Evolutionary conservation across 2,113 vertebrate species (phyloP).

Genomic region (Otus sunia): DNA sequence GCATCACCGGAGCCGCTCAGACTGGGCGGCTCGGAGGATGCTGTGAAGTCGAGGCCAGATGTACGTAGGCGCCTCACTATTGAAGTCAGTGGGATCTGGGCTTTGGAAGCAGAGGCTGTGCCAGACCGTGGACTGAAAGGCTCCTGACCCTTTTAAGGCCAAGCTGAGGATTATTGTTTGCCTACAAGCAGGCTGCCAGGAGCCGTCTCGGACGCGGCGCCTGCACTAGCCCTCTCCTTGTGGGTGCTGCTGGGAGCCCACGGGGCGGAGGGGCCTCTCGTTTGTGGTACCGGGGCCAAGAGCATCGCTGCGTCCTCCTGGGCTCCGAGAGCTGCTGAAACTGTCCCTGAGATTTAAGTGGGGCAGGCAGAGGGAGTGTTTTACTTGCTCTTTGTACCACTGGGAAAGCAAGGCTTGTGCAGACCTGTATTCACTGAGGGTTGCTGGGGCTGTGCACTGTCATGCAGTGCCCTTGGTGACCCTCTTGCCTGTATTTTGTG

Average conservation of each 20-base stretch:
- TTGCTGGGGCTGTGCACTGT: background rate
- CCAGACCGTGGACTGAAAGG: background rate
- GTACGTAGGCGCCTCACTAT: background rate
- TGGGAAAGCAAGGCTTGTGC: background rate
- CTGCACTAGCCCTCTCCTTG: background rate
- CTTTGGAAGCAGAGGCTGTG: background rate
- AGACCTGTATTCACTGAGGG: accelerated
- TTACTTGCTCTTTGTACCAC: accelerated
- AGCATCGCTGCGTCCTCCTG: accelerated
- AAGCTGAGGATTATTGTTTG: background rate
- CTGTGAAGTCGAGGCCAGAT: background rate
- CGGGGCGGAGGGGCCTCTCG: accelerated
- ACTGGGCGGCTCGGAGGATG: background rate
- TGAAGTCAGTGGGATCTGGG: background rate
- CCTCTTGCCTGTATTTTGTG: accelerated
- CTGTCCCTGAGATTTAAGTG: accelerated
- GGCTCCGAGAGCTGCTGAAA: background rate
- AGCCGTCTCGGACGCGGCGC: accelerated
- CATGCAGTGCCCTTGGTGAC: accelerated
- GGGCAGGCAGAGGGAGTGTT: background rate
- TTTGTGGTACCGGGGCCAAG: accelerated
- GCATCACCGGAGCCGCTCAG: background rate
- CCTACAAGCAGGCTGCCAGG: background rate
- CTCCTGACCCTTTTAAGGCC: background rate
- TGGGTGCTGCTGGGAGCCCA: background rate